phyloP scores from a whole-genome alignment of 2,113 vertebrate genomes.

The Macquaria ambigua region DNA sequence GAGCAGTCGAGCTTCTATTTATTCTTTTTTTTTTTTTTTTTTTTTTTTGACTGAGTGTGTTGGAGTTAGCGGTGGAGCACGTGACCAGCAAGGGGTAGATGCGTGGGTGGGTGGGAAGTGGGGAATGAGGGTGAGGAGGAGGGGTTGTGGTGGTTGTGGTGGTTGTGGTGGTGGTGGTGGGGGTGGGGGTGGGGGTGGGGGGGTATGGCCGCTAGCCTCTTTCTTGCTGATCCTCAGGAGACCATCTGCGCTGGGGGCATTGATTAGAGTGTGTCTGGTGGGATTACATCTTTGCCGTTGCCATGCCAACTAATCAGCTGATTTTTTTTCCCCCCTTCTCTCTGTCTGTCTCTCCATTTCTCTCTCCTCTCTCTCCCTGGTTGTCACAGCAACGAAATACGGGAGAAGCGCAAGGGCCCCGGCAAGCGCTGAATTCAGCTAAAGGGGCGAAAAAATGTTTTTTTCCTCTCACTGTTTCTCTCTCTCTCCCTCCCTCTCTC shows the following conservation, averaged over 20 bases:
- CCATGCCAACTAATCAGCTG: conserved; percentile 99
- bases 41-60: conserved; percentile 81
- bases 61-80: conserved; percentile 80
- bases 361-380: conserved; percentile 75
- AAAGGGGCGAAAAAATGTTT: conserved; percentile 88
- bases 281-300: conserved; percentile 99
- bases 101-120: conserved; percentile 34
- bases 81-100: conserved; percentile 75
- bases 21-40: conserved; percentile 61
- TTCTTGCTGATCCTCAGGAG: conserved; percentile 99
- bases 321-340: conserved; percentile 79
- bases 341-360: conserved; percentile 57
- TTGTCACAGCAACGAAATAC: conserved; percentile 99
- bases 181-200: conserved; percentile 21
- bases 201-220: conserved; percentile 93
- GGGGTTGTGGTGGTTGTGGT: conserved; percentile 1
- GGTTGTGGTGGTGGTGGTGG: conserved; percentile 18
- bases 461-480: conserved; percentile 69
- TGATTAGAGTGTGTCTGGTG: conserved; percentile 99
- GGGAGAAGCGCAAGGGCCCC: conserved; percentile 89
- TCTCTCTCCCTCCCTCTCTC: background rate
- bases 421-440: conserved; percentile 89
- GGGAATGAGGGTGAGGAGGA: conserved; percentile 27
- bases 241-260: conserved; percentile 99
- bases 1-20: conserved; percentile 44